Evolutionary conservation across 2,888 invertebrate genomes (phyloP).

Genomic region (Drosophila stalkeri): DNA sequence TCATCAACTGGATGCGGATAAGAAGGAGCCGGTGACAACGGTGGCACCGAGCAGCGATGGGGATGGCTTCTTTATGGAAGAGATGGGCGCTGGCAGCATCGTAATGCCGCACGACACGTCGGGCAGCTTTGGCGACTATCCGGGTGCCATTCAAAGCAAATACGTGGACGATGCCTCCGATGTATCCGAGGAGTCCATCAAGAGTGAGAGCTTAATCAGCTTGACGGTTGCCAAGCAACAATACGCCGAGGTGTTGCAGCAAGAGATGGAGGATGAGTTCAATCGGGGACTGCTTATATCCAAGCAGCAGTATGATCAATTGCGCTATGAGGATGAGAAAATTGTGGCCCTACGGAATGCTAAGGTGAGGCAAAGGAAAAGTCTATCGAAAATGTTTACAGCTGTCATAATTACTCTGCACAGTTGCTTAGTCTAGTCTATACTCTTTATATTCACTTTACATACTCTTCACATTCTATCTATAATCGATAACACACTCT

Average conservation of each 20-base stretch:
- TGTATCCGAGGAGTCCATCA: slow-evolving; percentile 65
- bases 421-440: background rate
- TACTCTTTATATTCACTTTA: no score
- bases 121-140: slow-evolving; percentile 39
- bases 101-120: slow-evolving; percentile 51
- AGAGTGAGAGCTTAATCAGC: slow-evolving; percentile 73
- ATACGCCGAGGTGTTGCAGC: slow-evolving; percentile 73
- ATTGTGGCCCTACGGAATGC: slow-evolving; percentile 86
- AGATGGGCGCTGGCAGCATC: slow-evolving; percentile 31
- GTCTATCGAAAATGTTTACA: background rate
- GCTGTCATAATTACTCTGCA: background rate
- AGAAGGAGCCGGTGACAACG: slow-evolving; percentile 43
- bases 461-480: background rate
- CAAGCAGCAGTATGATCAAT: slow-evolving; percentile 86
- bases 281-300: slow-evolving; percentile 86
- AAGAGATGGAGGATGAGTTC: slow-evolving; percentile 80
- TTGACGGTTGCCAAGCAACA: slow-evolving; percentile 73
- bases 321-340: slow-evolving; percentile 87
- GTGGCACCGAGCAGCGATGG: slow-evolving; percentile 23
- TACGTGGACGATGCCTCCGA: slow-evolving; percentile 79
- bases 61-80: slow-evolving; percentile 45
- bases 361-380: slow-evolving; percentile 83
- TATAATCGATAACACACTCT: no score
- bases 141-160: slow-evolving; percentile 49
- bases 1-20: slow-evolving; percentile 70